Percentiles rank a stretch among this genome's conserved stretches.
Evolutionary conservation across 2,888 invertebrate genomes (phyloP).

Genomic region (Thecocarcelia acutangulata): DNA sequence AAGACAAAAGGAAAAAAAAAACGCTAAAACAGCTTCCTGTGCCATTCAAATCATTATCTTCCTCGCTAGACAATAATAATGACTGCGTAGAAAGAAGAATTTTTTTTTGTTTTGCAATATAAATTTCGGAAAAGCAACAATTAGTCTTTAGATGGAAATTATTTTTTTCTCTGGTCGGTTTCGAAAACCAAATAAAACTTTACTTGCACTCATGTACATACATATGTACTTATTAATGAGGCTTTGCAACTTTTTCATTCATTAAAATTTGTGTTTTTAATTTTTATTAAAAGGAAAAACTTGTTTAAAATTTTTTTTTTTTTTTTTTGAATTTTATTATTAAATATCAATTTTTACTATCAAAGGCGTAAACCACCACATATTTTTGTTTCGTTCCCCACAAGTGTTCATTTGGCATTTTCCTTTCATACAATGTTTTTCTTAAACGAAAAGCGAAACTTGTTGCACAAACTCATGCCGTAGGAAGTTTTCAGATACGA

Average conservation of each 20-base stretch:
- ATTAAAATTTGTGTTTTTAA: conserved; percentile 38
- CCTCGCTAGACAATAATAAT: conserved; percentile 48
- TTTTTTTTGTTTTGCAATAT: background rate
- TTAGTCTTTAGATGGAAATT: conserved; percentile 9
- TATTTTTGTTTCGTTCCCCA: background rate
- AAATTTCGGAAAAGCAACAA: conserved; percentile 56
- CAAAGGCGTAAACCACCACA: conserved; percentile 43
- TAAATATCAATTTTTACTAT: conserved; percentile 21
- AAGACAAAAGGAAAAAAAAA: background rate
- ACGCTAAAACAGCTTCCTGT: background rate
- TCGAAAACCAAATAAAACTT: background rate
- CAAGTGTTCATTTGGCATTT: conserved; percentile 53
- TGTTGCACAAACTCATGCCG: conserved; percentile 43
- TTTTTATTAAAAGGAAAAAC: conserved; percentile 42
- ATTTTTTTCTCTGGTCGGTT: background rate
- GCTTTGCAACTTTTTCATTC: conserved; percentile 47
- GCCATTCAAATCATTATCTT: conserved; percentile 34
- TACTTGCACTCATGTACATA: background rate
- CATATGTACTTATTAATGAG: too few relatives aligned
- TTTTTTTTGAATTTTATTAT: background rate
- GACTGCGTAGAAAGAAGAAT: conserved; percentile 26
- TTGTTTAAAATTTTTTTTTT: conserved; percentile 44
- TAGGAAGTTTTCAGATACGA: conserved; percentile 44
- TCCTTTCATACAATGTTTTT: conserved; percentile 12
- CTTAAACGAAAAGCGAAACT: conserved; percentile 56